Percentiles rank a stretch among this genome's conserved stretches.
These are phyloP conservation scores for Scomberomorus guttatus DNA, from an alignment of 2,797 vertebrate genomes.

Conservation along the genomic window DNA sequence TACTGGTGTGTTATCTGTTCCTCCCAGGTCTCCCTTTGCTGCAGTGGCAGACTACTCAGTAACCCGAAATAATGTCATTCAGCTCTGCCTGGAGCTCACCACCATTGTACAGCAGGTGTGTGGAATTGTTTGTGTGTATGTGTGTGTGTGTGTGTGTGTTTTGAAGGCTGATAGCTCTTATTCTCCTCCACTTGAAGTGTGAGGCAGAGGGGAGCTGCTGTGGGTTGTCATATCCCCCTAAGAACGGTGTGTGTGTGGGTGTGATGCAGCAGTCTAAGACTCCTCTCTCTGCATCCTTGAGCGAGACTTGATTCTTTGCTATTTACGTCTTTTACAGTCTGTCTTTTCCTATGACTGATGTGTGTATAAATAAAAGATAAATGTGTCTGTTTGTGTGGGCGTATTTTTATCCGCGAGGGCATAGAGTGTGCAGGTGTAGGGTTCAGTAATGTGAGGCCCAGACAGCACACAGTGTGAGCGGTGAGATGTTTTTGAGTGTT, in stretches of 20 bases:
- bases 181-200: constrained; percentile 48
- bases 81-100: constrained; percentile 96
- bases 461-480: constrained; percentile 33
- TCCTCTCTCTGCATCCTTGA: constrained; percentile 50
- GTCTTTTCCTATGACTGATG: constrained; percentile 56
- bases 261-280: constrained; percentile 66
- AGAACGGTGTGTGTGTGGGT: constrained; percentile 46
- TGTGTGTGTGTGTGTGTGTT: constrained; percentile 46
- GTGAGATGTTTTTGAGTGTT: constrained; percentile 26
- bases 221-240: constrained; percentile 59
- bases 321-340: constrained; percentile 62
- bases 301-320: constrained; percentile 54
- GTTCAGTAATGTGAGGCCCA: constrained; percentile 54
- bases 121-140: constrained; percentile 50
- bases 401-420: constrained; percentile 44
- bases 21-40: constrained; percentile 93
- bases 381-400: constrained; percentile 60
- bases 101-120: constrained; percentile 95
- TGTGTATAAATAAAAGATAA: constrained; percentile 65
- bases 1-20: constrained; percentile 66
- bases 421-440: constrained; percentile 52
- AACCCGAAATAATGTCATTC: constrained; percentile 96
- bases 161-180: constrained; percentile 62
- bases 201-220: constrained; percentile 45
- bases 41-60: constrained; percentile 96